A percentile compares a stretch with the other conserved stretches of the same genome.
Conservation (phyloP, 2,797 vertebrate species). For the Pelobates cultripes region DNA sequence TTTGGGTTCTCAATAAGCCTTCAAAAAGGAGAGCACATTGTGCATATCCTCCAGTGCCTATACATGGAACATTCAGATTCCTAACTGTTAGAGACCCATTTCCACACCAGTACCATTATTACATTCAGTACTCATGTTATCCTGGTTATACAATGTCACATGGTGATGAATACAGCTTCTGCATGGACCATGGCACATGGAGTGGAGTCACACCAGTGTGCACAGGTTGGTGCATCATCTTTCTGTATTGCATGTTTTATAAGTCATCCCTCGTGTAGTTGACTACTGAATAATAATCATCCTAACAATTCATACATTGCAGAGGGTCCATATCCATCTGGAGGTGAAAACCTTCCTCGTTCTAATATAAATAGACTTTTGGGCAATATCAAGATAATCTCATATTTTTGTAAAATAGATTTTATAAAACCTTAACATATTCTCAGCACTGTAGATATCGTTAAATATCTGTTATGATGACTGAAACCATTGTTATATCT, state of each 20-base stretch:
- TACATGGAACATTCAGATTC: conserved; percentile 72
- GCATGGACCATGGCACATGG: conserved; percentile 68
- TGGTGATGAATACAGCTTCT: conserved; percentile 71
- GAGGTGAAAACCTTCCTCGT: no score
- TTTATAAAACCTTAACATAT: no score
- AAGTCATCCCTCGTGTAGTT: not conserved
- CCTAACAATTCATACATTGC: no score
- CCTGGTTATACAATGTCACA: conserved; percentile 69
- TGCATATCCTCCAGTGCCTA: conserved; percentile 68
- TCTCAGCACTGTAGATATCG: no score
- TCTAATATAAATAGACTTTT: no score
- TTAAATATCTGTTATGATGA: no score
- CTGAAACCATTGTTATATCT: no score
- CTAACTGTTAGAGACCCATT: conserved; percentile 63
- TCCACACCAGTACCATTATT: conserved; percentile 65
- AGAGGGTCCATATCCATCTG: no score
- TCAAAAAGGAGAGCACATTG: conserved; percentile 60
- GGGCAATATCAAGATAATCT: no score
- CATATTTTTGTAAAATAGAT: no score
- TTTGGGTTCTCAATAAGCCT: conserved; percentile 2
- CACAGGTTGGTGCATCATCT: conserved; percentile 60
- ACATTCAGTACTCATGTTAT: conserved; percentile 73
- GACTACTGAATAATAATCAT: no score
- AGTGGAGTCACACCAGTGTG: conserved; percentile 72
- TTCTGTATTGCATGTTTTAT: not conserved